Conservation (phyloP, 2,113 vertebrate species). For the Stictonetta naevosa region DNA sequence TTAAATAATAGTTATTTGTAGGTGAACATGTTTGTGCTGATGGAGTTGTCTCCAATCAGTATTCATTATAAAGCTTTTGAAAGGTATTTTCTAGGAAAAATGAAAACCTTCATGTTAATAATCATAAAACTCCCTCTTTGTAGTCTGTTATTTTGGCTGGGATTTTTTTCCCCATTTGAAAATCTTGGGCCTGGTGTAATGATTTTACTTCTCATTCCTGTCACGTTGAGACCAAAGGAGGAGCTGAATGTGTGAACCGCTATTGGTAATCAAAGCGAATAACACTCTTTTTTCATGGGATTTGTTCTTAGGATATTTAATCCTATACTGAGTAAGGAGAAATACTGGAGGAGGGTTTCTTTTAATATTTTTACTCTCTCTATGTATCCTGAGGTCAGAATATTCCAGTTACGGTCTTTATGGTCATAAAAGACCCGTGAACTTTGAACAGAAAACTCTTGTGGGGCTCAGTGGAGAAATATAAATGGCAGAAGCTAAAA, state of each 20-base stretch:
- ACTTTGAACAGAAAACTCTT: slow-evolving; percentile 59
- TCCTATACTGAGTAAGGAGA: not conserved
- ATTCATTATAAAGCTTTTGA: not conserved
- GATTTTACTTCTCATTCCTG: slow-evolving; percentile 9
- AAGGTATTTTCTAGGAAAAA: slow-evolving; percentile 3
- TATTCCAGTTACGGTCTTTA: slow-evolving; percentile 11
- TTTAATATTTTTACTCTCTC: not conserved
- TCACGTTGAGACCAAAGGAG: not conserved
- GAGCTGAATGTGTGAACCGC: not conserved
- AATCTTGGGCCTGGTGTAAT: not conserved
- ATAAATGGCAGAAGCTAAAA: slow-evolving; percentile 70
- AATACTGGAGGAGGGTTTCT: not conserved
- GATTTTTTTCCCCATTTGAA: not conserved
- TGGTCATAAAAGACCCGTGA: slow-evolving; percentile 50
- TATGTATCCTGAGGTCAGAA: slow-evolving; percentile 4
- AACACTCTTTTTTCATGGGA: not conserved
- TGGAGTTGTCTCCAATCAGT: not conserved
- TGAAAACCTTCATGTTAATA: not conserved
- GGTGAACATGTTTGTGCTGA: not conserved
- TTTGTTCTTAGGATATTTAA: not conserved
- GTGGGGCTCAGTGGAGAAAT: slow-evolving; percentile 40
- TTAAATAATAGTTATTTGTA: slow-evolving; percentile 22
- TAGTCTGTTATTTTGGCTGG: not conserved
- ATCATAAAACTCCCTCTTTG: not conserved
- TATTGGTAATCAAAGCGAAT: not conserved